Evolutionary conservation across 2,797 vertebrate species (phyloP).

Genomic region (Anomalospiza imberbis): DNA sequence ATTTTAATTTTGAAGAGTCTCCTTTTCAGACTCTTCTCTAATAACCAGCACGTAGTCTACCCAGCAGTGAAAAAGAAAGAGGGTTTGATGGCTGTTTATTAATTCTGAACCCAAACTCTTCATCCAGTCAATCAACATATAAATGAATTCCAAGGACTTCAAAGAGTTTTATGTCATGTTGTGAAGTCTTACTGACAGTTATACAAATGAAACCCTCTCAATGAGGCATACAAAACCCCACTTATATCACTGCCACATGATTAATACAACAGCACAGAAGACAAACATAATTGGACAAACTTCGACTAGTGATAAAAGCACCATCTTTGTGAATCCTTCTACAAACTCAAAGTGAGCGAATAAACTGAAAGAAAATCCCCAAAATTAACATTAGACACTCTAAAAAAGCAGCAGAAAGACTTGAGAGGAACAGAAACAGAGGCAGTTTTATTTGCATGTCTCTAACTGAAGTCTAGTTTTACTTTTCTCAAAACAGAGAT

Average conservation of each 20-base stretch:
- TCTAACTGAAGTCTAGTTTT: constrained; percentile 8
- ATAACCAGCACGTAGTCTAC: neutral
- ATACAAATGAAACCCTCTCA: neutral
- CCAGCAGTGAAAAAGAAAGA: neutral
- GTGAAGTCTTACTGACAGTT: neutral
- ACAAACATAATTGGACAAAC: neutral
- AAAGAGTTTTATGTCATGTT: neutral
- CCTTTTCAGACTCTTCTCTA: neutral
- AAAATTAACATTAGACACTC: neutral
- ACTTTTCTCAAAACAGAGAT: neutral
- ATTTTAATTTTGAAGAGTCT: neutral
- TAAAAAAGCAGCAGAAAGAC: neutral
- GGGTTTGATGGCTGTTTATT: neutral
- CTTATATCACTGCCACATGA: neutral
- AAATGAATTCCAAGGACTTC: neutral
- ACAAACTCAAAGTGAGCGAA: neutral
- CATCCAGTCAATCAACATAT: neutral
- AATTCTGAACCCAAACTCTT: neutral
- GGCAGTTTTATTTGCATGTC: neutral
- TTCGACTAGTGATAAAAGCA: neutral
- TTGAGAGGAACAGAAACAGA: neutral
- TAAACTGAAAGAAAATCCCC: neutral
- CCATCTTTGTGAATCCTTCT: neutral
- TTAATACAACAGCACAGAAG: neutral
- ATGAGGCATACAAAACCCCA: neutral